Evolutionary conservation across 2,888 invertebrate species (phyloP).

Genomic region (Idaea aversata): DNA sequence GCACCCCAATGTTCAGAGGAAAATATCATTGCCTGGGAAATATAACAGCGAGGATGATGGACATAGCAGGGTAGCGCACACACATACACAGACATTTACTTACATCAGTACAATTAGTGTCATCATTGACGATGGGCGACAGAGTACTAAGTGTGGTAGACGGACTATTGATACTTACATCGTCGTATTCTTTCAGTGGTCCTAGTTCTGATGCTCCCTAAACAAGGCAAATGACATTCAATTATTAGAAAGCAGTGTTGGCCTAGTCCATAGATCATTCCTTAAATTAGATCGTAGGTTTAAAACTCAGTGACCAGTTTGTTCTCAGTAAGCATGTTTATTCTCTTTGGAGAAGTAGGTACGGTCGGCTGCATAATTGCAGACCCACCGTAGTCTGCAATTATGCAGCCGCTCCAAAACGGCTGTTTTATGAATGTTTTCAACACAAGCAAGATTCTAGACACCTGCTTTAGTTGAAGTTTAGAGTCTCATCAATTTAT

Average conservation of each 20-base stretch:
- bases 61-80: not conserved
- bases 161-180: constrained; percentile 68
- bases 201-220: constrained; percentile 56
- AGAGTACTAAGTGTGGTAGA: constrained; percentile 9
- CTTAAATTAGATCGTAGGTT: too few species aligned
- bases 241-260: not conserved
- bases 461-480: too few species aligned
- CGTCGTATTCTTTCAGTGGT: constrained; percentile 78
- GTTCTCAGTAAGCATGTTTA: too few species aligned
- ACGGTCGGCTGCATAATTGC: too few species aligned
- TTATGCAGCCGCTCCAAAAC: too few species aligned
- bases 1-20: not conserved
- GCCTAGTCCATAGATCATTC: not conserved
- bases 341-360: too few species aligned
- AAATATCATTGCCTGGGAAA: not conserved
- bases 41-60: not conserved
- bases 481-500: too few species aligned
- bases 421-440: too few species aligned
- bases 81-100: not conserved
- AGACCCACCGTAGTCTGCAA: too few species aligned
- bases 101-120: not conserved
- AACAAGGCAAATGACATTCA: constrained; percentile 31
- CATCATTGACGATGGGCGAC: not conserved
- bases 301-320: too few species aligned
- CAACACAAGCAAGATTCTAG: too few species aligned